Conservation (phyloP, 1,140 invertebrate genomes). For the Musca vetustissima region DNA sequence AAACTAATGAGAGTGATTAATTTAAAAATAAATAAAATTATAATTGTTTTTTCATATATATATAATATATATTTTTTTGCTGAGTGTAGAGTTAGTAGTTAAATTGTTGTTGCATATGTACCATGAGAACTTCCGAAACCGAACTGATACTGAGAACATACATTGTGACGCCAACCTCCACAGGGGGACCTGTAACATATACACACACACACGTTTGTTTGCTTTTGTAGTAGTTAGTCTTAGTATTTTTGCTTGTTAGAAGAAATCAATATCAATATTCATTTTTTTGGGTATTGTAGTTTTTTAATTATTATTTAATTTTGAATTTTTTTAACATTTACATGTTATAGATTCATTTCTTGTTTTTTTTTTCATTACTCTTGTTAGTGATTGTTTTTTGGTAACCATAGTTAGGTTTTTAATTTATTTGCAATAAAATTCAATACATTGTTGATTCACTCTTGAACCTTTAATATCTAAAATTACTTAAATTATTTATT, state of each 20-base stretch:
- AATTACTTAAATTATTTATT: no score
- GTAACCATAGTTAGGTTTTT: not conserved
- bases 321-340: no score
- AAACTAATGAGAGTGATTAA: not conserved
- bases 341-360: no score
- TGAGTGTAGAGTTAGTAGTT: slow-evolving; percentile 1
- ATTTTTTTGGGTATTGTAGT: no score
- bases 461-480: no score
- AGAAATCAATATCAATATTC: slow-evolving; percentile 1
- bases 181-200: slow-evolving; percentile 86
- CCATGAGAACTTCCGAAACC: slow-evolving; percentile 97
- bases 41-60: not conserved
- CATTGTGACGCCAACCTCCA: slow-evolving; percentile 96
- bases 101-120: slow-evolving; percentile 59
- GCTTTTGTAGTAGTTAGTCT: slow-evolving; percentile 21
- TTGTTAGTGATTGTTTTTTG: not conserved
- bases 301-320: no score
- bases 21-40: not conserved
- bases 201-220: slow-evolving; percentile 54
- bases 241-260: slow-evolving; percentile 18
- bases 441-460: not conserved
- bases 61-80: not conserved
- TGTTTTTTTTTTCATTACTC: no score
- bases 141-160: slow-evolving; percentile 98
- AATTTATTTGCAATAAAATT: not conserved